Conservation (phyloP, 2,797 vertebrate species). For the Gallinago solitaria region DNA sequence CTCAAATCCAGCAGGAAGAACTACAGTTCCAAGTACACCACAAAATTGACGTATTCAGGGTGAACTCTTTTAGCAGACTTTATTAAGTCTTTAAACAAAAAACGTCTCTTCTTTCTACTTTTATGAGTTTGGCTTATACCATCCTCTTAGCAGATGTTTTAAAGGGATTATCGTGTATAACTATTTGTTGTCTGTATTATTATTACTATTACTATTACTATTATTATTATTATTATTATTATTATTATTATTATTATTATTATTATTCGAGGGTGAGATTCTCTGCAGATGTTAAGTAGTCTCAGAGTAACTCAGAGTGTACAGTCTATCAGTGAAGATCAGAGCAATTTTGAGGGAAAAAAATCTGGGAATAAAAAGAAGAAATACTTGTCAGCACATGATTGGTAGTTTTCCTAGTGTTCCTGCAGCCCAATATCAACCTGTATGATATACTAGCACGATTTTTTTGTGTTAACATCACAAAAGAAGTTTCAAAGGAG, state of each 20-base stretch:
- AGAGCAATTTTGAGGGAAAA: background rate
- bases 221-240: background rate
- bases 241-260: background rate
- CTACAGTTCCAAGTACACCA: background rate
- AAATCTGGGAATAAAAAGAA: background rate
- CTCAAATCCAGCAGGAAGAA: background rate
- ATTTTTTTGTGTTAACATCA: background rate
- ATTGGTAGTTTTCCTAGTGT: background rate
- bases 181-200: background rate
- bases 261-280: background rate
- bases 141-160: background rate
- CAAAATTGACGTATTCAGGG: background rate
- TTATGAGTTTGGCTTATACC: background rate
- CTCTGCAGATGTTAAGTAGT: background rate
- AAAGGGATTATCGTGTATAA: background rate
- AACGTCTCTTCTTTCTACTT: background rate
- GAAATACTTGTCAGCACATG: background rate
- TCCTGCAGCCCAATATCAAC: background rate
- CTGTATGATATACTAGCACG: background rate
- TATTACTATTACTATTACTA: background rate
- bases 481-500: background rate
- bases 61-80: background rate
- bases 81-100: background rate
- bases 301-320: background rate
- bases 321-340: background rate